Evolutionary conservation across 1,140 invertebrate species (phyloP), one percentile per base, ranked within the genome.

Genomic region (Drosophila bifasciata): DNA sequence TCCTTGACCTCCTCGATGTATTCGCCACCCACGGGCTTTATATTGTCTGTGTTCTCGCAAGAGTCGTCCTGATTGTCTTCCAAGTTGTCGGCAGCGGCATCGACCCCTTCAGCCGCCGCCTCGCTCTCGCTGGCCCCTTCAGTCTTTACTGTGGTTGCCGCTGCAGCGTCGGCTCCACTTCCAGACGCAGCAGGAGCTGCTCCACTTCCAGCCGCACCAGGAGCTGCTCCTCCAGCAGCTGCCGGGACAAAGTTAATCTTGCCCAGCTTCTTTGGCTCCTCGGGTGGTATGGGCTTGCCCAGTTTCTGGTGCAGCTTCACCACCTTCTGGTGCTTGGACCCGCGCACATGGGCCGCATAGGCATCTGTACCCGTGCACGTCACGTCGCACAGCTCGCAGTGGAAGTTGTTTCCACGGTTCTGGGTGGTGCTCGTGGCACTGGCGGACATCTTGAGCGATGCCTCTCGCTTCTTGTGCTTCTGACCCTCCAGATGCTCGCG

Each of bases 381-480:
- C 5, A 99, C 97, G 93, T 99, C 98, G 92, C 98, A 99, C 8
- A 99, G 94, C 90, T 97, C 96, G 92, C 97, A 97, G 40, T 96
- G 94, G 56, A 97, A 92, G 89, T 96, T 96, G 23, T 95, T 94
- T 59, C 95, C 95, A 21, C 93, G 86, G 68, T 93, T 93, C 62
- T 93, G 93, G 77, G 76, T 92, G 32, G 92, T 93, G n/a, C 90
- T 92, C 52, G 90, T 91, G 74, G 92, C 86, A 41, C 85, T 90
- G 17, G 92, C 89, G 36, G 93, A 95, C 93, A 94, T 94, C 92
- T 98, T 98, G 15, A 96, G 93, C 8, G 96, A 96, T 11, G 96
- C 96, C 91, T 99, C 98, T 91, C 99, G 98, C 93, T 99, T 99
- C 93, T 99, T 99, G 92, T 99, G 98, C 91, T 99, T 98, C 92